phyloP scores from a whole-genome alignment of 2,113 vertebrate genomes.

The Ifrita kowaldi region DNA sequence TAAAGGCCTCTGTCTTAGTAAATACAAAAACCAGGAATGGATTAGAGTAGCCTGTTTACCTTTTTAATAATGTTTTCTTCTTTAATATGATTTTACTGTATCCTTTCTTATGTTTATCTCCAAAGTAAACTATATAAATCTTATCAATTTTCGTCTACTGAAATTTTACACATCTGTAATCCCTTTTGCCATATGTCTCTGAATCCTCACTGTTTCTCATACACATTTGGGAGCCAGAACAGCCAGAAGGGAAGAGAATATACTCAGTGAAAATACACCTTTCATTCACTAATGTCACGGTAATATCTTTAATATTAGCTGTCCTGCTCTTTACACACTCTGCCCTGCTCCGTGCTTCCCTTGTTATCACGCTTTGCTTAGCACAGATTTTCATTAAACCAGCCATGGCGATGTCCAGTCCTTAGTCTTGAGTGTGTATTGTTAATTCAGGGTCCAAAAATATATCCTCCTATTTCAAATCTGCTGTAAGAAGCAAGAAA shows the following conservation, averaged over 20 bases:
- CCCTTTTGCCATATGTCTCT: neutral
- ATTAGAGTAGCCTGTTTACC: neutral
- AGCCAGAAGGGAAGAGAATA: neutral
- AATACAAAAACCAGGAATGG: neutral
- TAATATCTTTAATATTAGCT: neutral
- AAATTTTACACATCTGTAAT: conserved; percentile 1
- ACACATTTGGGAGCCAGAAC: neutral
- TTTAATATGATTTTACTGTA: neutral
- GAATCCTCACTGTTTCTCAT: neutral
- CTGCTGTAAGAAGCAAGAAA: neutral
- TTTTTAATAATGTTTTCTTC: neutral
- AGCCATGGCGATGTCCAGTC: neutral
- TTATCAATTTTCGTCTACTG: neutral
- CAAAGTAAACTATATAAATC: neutral
- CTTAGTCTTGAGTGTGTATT: neutral
- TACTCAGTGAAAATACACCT: neutral
- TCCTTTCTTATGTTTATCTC: neutral
- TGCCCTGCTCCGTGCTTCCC: neutral
- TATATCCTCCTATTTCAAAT: neutral
- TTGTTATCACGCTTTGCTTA: neutral
- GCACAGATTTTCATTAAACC: conserved; percentile 1
- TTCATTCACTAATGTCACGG: neutral
- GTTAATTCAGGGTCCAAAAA: neutral
- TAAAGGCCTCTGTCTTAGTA: neutral
- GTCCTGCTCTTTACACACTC: neutral